phyloP scores from a whole-genome alignment of 2,113 vertebrate species.

The Centropristis striata region DNA sequence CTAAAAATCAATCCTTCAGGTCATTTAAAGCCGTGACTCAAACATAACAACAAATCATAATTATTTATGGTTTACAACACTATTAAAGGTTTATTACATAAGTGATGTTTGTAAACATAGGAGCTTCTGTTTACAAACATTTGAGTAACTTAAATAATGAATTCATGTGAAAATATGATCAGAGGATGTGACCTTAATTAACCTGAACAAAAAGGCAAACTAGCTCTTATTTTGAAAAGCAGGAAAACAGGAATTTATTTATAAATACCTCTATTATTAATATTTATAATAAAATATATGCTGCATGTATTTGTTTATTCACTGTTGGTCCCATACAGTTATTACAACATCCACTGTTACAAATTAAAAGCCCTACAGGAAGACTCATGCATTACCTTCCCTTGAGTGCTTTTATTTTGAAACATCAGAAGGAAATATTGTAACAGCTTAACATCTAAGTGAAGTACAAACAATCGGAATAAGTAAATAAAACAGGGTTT shows the following conservation, averaged over 20 bases:
- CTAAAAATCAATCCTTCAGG: too few species aligned
- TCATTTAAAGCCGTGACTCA: too few species aligned
- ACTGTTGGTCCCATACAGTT: not conserved
- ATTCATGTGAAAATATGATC: not conserved
- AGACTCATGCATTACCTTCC: not conserved
- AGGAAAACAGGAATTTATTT: not conserved
- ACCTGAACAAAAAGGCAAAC: not conserved
- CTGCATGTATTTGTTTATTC: not conserved
- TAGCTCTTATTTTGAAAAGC: not conserved
- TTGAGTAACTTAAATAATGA: not conserved
- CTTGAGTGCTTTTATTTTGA: not conserved
- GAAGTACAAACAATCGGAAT: not conserved
- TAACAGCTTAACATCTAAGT: not conserved
- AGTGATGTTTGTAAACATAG: slow-evolving; percentile 39
- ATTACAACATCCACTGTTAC: too few species aligned
- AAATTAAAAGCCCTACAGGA: not conserved
- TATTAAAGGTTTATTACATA: not conserved
- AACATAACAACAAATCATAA: not conserved
- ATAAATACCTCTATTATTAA: not conserved
- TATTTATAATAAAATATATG: not conserved
- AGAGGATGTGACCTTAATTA: not conserved
- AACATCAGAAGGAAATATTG: not conserved
- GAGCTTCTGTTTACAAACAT: slow-evolving; percentile 37
- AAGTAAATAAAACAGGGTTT: too few species aligned
- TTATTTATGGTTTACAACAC: not conserved